Conservation (phyloP, 2,888 invertebrate genomes). For the Trissolcus brochymenae region DNA sequence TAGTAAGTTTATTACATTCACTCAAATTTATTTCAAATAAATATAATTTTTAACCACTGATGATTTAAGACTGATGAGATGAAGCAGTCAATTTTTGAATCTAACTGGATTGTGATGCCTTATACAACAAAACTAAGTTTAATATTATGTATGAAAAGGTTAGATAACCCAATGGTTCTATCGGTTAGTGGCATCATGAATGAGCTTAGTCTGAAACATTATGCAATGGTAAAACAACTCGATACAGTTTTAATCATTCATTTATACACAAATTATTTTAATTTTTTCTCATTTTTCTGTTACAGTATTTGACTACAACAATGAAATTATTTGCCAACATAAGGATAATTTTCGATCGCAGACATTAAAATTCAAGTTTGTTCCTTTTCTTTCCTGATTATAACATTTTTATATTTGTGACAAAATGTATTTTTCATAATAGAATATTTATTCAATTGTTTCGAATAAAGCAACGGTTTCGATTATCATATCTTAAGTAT, state of each 20-base stretch:
- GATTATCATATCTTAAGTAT: not conserved
- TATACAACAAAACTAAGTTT: not conserved
- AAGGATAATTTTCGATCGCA: not conserved
- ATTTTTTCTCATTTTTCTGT: not conserved
- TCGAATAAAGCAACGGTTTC: not conserved
- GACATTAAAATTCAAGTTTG: too few relatives aligned
- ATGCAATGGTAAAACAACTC: constrained; percentile 14
- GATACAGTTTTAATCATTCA: not conserved
- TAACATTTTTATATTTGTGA: too few relatives aligned
- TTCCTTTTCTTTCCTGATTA: too few relatives aligned
- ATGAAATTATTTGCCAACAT: not conserved
- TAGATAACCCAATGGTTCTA: constrained; percentile 21
- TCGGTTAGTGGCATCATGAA: constrained; percentile 23
- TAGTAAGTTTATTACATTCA: not conserved
- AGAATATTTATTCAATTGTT: not conserved
- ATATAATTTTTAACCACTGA: not conserved
- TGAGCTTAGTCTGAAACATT: constrained; percentile 19
- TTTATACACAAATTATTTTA: not conserved
- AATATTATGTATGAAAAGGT: constrained; percentile 13
- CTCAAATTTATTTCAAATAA: not conserved
- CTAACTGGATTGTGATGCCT: constrained; percentile 11
- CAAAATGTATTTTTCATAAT: not conserved
- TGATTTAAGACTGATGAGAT: constrained; percentile 3
- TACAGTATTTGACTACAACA: not conserved
- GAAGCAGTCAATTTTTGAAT: constrained; percentile 14